These are phyloP conservation scores for Enteromius treurensis DNA, from an alignment of 2,797 vertebrate species.

Conservation along the genomic window DNA sequence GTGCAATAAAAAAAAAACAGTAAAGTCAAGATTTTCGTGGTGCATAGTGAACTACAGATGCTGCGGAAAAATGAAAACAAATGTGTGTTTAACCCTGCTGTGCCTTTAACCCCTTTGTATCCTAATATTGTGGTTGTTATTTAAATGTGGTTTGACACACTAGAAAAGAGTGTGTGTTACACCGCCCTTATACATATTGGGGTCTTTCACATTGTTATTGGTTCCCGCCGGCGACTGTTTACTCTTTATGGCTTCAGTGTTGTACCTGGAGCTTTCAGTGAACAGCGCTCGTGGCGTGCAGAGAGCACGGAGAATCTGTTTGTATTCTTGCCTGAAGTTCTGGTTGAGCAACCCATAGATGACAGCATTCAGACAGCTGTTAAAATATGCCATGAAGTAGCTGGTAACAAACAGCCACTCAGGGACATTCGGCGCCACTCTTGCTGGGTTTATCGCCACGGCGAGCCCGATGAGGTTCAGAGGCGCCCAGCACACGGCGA, in stretches of 20 bases:
- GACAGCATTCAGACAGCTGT: conserved; percentile 60
- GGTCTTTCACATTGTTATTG: conserved; percentile 56
- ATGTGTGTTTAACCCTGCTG: neutral
- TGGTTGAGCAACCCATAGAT: conserved; percentile 59
- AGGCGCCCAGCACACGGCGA: conserved; percentile 59
- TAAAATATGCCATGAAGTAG: conserved; percentile 62
- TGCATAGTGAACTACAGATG: neutral
- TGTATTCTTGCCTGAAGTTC: conserved; percentile 60
- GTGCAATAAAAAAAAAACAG: neutral
- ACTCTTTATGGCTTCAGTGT: conserved; percentile 53
- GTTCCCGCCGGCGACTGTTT: conserved; percentile 51
- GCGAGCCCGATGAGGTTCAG: conserved; percentile 59
- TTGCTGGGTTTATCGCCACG: conserved; percentile 50
- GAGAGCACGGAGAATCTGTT: conserved; percentile 52
- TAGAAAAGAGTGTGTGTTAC: conserved; percentile 37
- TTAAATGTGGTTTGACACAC: neutral
- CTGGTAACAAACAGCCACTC: conserved; percentile 60
- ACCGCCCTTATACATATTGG: conserved; percentile 28
- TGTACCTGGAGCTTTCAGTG: conserved; percentile 39
- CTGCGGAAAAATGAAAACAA: neutral
- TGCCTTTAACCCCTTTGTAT: neutral
- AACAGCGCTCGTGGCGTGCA: conserved; percentile 47
- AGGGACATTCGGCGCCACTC: conserved; percentile 45
- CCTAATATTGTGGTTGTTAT: neutral
- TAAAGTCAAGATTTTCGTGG: neutral